Evolutionary conservation across 2,113 vertebrate species (phyloP), one percentile per base, ranked within the genome.

Genomic region (Tupaia chinensis): DNA sequence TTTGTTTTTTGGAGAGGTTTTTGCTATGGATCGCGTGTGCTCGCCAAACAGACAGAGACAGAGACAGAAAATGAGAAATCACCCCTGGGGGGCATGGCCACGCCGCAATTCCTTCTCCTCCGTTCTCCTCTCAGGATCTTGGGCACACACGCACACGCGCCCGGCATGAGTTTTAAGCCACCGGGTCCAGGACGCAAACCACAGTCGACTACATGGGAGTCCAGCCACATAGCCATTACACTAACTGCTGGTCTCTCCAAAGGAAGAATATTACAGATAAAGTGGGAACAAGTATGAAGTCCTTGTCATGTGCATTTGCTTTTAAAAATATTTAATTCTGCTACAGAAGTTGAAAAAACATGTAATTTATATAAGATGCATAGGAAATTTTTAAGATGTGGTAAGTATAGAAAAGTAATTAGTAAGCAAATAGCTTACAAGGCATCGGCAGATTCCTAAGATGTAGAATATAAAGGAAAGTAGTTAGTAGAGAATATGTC

Each of bases 251-350:
- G 44, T 44, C 44, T 5, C 44, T 44, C 32, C 69, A n/a, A 4
- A 82, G 56, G 14, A 76, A 34, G 23, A 84, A 9, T 29, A 9
- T 81, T 54, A 76, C 8, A 93, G 44, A 76, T 29, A 61, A 80
- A 88, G 58, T 54, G 15, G 19, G 56, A 61, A 86, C 53, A 74
- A 69, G 61, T 14, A 17, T 32, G 81, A 54, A 82, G 34, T 34
- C 8, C 63, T 9, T 65, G 7, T 65, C 44, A 56, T 65, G 53
- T 25, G 8, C n/a, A 53, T 12, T 77, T 81, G 56, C 27, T 76
- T 94, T 77, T 65, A 10, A 85, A 44, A 89, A 80, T 68, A 87
- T 74, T 73, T 87, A 89, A 65, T 72, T 83, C 58, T 70, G 29
- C 65, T 56, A 72, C 3, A 85, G 44, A 82, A 91, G 34, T n/a